Evolutionary conservation across 1,140 invertebrate genomes (phyloP).

Genomic region (Papilio polyxenes): DNA sequence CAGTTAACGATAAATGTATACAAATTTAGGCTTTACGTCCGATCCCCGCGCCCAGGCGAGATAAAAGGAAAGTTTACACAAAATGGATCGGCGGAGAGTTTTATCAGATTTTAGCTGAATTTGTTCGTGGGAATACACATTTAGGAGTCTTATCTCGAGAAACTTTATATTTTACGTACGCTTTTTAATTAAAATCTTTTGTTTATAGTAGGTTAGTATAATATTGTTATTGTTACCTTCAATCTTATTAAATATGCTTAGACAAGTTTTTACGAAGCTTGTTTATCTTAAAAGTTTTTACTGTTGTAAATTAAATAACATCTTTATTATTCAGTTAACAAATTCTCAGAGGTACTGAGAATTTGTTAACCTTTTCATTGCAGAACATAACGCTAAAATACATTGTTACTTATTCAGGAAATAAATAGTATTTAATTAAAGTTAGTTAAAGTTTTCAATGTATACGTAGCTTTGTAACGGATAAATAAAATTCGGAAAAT

Average conservation of each 20-base stretch:
- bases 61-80: conserved; percentile 67
- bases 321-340: no score
- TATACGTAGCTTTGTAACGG: no score
- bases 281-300: neutral
- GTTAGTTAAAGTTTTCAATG: no score
- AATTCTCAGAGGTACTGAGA: no score
- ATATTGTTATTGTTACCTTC: neutral
- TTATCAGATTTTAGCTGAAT: conserved; percentile 68
- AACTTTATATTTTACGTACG: conserved; percentile 61
- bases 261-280: neutral
- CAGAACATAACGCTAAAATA: no score
- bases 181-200: conserved; percentile 63
- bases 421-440: no score
- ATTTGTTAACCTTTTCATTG: no score
- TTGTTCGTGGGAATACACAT: conserved; percentile 61
- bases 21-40: conserved; percentile 62
- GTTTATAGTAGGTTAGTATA: neutral
- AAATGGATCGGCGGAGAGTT: conserved; percentile 66
- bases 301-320: neutral
- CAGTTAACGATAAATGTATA: conserved; percentile 60
- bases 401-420: no score
- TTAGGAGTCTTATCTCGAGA: conserved; percentile 57
- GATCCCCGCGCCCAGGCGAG: conserved; percentile 49
- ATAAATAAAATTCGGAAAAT: no score
- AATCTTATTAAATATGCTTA: neutral